Conservation (phyloP, 2,888 invertebrate species). For the Aphrophora alni region DNA sequence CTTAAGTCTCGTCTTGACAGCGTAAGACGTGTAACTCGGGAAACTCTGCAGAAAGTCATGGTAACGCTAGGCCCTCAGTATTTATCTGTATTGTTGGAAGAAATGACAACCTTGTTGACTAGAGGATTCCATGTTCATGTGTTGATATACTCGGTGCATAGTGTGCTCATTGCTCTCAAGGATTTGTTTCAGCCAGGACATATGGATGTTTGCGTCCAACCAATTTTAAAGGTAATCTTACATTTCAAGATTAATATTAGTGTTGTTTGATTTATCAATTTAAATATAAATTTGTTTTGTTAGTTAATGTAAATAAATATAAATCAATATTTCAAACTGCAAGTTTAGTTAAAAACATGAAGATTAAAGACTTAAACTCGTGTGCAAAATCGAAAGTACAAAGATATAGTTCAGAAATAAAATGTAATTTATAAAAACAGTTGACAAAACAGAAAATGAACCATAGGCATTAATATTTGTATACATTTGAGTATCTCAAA, state of each 20-base stretch:
- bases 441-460: too few relatives aligned
- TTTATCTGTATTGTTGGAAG: conserved; percentile 76
- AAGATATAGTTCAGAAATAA: too few relatives aligned
- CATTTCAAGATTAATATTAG: neutral
- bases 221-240: conserved; percentile 72
- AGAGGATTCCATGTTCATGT: conserved; percentile 96
- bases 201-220: conserved; percentile 78
- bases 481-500: too few relatives aligned
- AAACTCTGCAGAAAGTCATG: conserved; percentile 93
- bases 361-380: too few relatives aligned
- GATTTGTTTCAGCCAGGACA: conserved; percentile 74
- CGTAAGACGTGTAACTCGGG: conserved; percentile 82
- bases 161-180: conserved; percentile 76
- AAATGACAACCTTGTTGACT: conserved; percentile 79
- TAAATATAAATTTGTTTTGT: too few relatives aligned
- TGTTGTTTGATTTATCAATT: too few relatives aligned
- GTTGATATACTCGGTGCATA: conserved; percentile 85
- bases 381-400: too few relatives aligned
- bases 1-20: conserved; percentile 87
- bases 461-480: too few relatives aligned
- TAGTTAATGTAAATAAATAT: too few relatives aligned
- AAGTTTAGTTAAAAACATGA: too few relatives aligned
- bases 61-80: conserved; percentile 82
- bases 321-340: too few relatives aligned
- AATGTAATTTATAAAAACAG: too few relatives aligned